Evolutionary conservation across 2,113 vertebrate species (phyloP), one percentile per base, ranked within the genome.

Genomic region (Climacteris rufus): DNA sequence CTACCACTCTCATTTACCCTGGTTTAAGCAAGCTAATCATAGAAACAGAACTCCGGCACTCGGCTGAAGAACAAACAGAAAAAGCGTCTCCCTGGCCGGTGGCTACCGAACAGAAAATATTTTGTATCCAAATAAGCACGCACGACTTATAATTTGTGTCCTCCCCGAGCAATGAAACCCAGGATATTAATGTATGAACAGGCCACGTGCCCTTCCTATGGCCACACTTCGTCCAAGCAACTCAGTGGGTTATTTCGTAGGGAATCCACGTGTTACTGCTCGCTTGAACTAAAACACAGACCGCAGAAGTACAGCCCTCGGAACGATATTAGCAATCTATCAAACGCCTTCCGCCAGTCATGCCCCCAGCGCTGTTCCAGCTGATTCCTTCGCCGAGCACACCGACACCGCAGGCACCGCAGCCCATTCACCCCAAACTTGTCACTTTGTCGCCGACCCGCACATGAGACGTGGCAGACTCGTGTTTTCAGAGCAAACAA

Each of bases 391-490:
- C 15, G 7, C 50, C 7, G 25, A 0, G 25, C 40, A 27, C 18
- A 68, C 30, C 17, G 5, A 80, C 6, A 15, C 14, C 31, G 2
- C 1, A 4, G 31, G 37, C 63, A 56, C 28, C 2, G n/a, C 37
- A 20, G 66, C 66, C 24, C n/a, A 13, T 27, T 44, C 44, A 52
- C 9, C 63, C 44, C 1, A 56, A 96, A 90, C 76, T 83, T 49
- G 71, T 19, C 76, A 68, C 88, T 90, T 91, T 39, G 94, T 69
- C 79, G 76, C 63, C 24, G n/a, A 64, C 54, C 42, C 52, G 23
- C 74, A 17, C 28, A n/a, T 28, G 35, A 82, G 81, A 94, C 93
- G 94, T 92, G 91, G 93, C 96, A 90, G 16, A 23, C 40, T 57
- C 7, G 45, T 71, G 71, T 44, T 85, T 65, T 6, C 70, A 12